A percentile compares a stretch with the other conserved stretches of the same genome.
Conservation (phyloP, 2,113 vertebrate species). For the Leptobrachium ailaonicum region DNA sequence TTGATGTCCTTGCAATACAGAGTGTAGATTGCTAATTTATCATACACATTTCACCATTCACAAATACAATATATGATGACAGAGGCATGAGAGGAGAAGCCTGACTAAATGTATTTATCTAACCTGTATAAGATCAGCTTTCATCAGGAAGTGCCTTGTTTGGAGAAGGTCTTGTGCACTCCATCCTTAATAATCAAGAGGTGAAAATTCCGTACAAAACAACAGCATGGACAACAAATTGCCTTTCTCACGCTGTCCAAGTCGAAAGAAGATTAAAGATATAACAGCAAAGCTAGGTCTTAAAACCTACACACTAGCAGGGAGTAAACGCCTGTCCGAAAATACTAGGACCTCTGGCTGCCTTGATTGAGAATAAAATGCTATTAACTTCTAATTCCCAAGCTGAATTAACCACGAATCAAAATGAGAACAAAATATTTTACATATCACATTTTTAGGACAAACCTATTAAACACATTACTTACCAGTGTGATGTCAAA, state of each 20-base stretch:
- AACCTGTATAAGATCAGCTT: conserved; percentile 39
- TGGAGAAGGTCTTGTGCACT: conserved; percentile 24
- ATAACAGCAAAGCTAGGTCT: conserved; percentile 26
- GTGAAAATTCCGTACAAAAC: conserved; percentile 20
- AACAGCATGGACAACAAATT: conserved; percentile 42
- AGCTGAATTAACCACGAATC: background rate
- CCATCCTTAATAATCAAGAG: conserved; percentile 36
- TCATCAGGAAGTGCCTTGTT: conserved; percentile 33
- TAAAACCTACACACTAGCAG: conserved; percentile 42
- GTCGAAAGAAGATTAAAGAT: conserved; percentile 46
- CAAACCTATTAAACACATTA: no score
- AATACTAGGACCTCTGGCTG: background rate
- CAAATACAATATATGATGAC: background rate
- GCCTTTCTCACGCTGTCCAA: conserved; percentile 33
- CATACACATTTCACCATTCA: background rate
- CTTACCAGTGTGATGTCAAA: no score
- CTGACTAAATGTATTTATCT: conserved; percentile 11
- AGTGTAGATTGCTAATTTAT: background rate
- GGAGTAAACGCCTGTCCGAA: conserved; percentile 4
- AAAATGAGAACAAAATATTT: background rate
- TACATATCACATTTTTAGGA: no score
- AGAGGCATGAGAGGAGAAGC: background rate
- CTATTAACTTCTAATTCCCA: background rate
- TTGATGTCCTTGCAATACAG: no score
- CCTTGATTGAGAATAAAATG: background rate